Conservation (phyloP, 2,113 vertebrate species). For the Chroicocephalus ridibundus region DNA sequence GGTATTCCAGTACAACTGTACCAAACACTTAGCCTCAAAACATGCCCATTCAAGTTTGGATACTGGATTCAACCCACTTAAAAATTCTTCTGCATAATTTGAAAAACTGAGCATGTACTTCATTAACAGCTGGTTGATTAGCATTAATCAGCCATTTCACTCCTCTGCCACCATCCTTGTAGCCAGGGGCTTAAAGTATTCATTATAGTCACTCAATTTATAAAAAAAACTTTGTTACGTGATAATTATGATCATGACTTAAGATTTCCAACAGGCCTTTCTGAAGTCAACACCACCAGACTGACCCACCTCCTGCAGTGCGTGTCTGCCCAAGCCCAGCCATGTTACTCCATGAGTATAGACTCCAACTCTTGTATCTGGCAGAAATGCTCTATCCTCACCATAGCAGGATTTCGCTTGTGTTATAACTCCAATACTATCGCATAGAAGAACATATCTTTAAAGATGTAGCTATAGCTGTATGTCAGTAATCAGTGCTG, state of each 20-base stretch:
- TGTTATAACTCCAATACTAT: neutral
- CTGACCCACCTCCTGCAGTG: neutral
- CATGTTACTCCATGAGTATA: neutral
- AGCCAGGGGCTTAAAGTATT: neutral
- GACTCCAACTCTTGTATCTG: neutral
- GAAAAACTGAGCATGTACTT: constrained; percentile 19
- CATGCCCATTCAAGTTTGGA: constrained; percentile 57
- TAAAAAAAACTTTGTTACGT: neutral
- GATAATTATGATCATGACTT: neutral
- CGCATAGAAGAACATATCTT: neutral
- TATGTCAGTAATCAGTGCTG: neutral
- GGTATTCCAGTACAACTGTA: constrained; percentile 20
- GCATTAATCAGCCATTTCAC: neutral
- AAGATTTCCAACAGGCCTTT: neutral
- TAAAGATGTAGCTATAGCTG: neutral
- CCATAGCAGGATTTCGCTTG: neutral
- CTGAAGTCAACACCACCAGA: neutral
- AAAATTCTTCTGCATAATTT: constrained; percentile 42
- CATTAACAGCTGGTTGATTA: constrained; percentile 26
- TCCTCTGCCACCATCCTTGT: neutral
- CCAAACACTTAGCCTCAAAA: constrained; percentile 17
- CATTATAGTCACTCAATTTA: neutral
- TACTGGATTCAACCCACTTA: constrained; percentile 10
- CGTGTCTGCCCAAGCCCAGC: neutral
- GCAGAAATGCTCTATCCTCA: neutral